A percentile compares a stretch with the other conserved stretches of the same genome.
Conservation (phyloP, 2,797 vertebrate species). For the Cynopterus sphinx region DNA sequence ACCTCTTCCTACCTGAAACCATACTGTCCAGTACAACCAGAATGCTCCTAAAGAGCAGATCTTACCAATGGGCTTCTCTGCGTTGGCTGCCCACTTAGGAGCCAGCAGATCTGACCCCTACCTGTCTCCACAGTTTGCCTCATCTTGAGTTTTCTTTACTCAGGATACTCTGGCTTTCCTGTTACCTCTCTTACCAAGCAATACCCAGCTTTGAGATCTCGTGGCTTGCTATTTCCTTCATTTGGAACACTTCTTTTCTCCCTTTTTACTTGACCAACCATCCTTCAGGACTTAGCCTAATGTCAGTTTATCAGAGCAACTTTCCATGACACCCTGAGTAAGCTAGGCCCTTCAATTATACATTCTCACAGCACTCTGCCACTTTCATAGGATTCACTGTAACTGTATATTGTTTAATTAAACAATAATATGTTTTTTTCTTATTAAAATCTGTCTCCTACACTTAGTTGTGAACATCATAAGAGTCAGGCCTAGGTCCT, state of each 20-base stretch:
- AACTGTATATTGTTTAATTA: background rate
- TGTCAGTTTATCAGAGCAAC: background rate
- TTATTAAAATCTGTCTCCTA: background rate
- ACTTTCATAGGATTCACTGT: background rate
- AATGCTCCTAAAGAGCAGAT: background rate
- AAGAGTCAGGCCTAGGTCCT: background rate
- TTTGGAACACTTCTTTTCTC: background rate
- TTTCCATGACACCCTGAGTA: background rate
- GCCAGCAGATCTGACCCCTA: background rate
- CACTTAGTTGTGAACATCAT: background rate
- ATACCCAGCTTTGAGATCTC: background rate
- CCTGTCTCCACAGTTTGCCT: background rate
- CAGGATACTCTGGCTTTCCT: background rate
- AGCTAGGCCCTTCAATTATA: background rate
- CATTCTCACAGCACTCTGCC: too few species aligned
- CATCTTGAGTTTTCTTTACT: background rate
- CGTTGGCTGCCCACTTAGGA: background rate
- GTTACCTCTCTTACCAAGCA: background rate
- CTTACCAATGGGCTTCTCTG: background rate
- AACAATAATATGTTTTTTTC: background rate
- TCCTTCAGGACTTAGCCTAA: background rate
- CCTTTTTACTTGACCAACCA: background rate
- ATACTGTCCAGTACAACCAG: background rate
- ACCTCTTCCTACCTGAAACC: fast-evolving
- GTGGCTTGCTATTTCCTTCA: background rate